These are phyloP conservation scores for Corythoichthys haematopterus DNA, from an alignment of 2,113 vertebrate genomes.

Conservation along the genomic window DNA sequence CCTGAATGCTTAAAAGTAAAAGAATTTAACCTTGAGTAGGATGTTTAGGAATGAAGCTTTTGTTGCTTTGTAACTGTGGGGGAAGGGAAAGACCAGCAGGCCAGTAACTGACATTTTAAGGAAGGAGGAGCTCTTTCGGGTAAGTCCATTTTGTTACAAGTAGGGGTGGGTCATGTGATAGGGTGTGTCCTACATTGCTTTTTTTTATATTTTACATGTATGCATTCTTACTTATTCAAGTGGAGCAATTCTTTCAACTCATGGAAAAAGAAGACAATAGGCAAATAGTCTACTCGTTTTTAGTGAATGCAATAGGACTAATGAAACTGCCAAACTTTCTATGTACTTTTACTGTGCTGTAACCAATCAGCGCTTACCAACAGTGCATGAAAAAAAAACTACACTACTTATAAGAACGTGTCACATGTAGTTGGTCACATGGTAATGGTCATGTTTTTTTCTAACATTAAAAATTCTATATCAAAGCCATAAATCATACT, in stretches of 20 bases:
- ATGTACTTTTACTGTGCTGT: not conserved
- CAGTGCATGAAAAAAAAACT: slow-evolving; percentile 28
- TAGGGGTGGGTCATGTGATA: slow-evolving; percentile 21
- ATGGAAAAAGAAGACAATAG: not conserved
- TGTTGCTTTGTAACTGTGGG: slow-evolving; percentile 35
- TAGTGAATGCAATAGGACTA: not conserved
- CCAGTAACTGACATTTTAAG: slow-evolving; percentile 33
- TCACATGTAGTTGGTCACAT: not conserved
- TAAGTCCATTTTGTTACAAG: slow-evolving; percentile 27
- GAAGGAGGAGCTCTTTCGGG: slow-evolving; percentile 45
- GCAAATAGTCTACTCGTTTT: not conserved
- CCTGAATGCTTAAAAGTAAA: slow-evolving; percentile 29
- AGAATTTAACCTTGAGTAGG: slow-evolving; percentile 35
- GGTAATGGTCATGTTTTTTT: not conserved
- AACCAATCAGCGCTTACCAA: slow-evolving; percentile 39
- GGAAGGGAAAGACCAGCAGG: slow-evolving; percentile 27
- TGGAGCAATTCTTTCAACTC: not conserved
- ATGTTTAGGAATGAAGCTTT: slow-evolving; percentile 39
- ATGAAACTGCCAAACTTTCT: not conserved
- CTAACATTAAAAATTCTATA: not conserved
- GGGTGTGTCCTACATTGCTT: not conserved
- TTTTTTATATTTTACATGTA: not conserved
- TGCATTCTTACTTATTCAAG: not conserved
- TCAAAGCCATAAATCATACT: not conserved
- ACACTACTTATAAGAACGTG: not conserved